Evolutionary conservation across 2,797 vertebrate genomes (phyloP).

Genomic region (Mallotus villosus): DNA sequence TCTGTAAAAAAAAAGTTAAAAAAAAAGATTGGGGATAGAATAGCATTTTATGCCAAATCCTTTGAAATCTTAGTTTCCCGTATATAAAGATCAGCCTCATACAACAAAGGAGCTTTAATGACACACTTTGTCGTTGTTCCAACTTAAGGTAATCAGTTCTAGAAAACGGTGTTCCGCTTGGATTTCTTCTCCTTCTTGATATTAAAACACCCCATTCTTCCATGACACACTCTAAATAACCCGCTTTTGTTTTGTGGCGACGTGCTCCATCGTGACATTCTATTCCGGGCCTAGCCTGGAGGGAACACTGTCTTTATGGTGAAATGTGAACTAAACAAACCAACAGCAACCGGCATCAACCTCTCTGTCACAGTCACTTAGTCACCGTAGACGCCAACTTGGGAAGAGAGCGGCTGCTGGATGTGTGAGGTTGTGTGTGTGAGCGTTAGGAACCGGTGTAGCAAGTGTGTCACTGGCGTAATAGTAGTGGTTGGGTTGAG

Average conservation of each 20-base stretch:
- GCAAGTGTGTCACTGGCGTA: too few species aligned
- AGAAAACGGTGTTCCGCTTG: constrained; percentile 2
- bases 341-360: constrained; percentile 28
- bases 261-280: constrained; percentile 1
- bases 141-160: neutral
- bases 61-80: too few species aligned
- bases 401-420: too few species aligned
- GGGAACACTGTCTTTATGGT: constrained; percentile 13
- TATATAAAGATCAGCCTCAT: too few species aligned
- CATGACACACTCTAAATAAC: constrained; percentile 21
- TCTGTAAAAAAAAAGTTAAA: too few species aligned
- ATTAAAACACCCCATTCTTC: constrained; percentile 13
- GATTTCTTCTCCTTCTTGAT: neutral
- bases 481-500: too few species aligned
- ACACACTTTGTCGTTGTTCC: neutral
- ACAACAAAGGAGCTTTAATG: too few species aligned
- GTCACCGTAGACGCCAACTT: constrained; percentile 16
- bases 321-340: constrained; percentile 39
- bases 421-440: neutral
- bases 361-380: constrained; percentile 25
- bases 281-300: constrained; percentile 22
- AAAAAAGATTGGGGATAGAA: too few species aligned
- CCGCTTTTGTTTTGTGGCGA: neutral
- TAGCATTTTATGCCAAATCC: too few species aligned
- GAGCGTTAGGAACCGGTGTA: constrained; percentile 2